Conservation (phyloP, 2,113 vertebrate species). For the Aptenodytes forsteri region DNA sequence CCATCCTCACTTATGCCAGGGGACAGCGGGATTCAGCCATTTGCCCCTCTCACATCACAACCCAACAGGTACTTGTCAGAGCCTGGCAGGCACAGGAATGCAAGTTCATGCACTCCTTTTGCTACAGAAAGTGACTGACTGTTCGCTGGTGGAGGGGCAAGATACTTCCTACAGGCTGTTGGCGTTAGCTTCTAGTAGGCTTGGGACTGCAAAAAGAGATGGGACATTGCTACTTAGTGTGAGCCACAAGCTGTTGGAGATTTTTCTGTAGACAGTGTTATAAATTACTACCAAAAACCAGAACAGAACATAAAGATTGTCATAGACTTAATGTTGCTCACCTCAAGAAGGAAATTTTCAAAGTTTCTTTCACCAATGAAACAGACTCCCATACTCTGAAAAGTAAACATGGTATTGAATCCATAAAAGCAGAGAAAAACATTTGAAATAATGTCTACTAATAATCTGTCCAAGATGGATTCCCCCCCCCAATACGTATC, state of each 20-base stretch:
- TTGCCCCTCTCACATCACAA: neutral
- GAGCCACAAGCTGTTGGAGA: neutral
- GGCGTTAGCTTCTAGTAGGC: neutral
- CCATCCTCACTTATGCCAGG: neutral
- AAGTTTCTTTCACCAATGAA: conserved; percentile 94
- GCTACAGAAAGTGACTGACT: neutral
- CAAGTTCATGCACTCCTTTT: neutral
- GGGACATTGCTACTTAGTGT: too few species aligned
- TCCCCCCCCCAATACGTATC: neutral
- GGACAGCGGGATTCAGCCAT: neutral
- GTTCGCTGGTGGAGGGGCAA: neutral
- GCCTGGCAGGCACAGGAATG: neutral
- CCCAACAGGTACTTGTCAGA: neutral
- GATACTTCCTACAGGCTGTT: neutral
- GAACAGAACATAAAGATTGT: neutral
- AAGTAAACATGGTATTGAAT: neutral
- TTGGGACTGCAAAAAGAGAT: neutral
- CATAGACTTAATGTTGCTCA: conserved; percentile 23
- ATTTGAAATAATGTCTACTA: neutral
- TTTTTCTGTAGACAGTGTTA: neutral
- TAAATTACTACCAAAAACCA: neutral
- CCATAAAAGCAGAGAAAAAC: neutral
- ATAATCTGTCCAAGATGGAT: neutral
- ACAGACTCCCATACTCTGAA: conserved; percentile 98
- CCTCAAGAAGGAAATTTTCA: conserved; percentile 93